phyloP scores from a whole-genome alignment of 1,140 invertebrate genomes.

The Bicyclus anynana region DNA sequence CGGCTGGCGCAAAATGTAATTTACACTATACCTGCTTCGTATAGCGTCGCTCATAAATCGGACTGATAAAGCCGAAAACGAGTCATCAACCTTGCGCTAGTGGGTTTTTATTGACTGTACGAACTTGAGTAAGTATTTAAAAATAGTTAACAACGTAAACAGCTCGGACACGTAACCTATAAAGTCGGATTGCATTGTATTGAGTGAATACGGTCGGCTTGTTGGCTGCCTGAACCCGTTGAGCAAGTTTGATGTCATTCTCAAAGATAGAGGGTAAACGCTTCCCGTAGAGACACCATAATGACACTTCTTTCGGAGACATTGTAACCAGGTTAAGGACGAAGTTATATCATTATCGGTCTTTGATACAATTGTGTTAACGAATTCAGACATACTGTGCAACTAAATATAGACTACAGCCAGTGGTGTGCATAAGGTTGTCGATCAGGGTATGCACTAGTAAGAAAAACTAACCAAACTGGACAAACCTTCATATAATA shows the following conservation, averaged over 20 bases:
- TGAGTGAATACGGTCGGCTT: not conserved
- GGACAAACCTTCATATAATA: no score
- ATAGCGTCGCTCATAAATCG: not conserved
- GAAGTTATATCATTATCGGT: not conserved
- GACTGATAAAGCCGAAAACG: not conserved
- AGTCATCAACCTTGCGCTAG: not conserved
- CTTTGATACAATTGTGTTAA: not conserved
- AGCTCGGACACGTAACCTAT: not conserved
- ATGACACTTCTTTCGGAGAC: not conserved
- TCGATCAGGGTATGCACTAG: no score
- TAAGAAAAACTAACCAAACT: no score
- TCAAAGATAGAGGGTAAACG: slow-evolving; percentile 22
- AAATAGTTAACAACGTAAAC: not conserved
- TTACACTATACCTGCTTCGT: not conserved
- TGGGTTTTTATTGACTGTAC: not conserved
- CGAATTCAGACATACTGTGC: no score
- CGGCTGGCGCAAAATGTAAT: no score
- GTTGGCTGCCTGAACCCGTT: not conserved
- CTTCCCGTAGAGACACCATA: slow-evolving; percentile 19
- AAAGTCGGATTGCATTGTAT: not conserved
- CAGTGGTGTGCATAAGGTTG: no score
- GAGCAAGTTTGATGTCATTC: slow-evolving; percentile 21
- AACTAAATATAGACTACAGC: no score
- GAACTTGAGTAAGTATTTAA: not conserved
- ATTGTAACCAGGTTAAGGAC: not conserved